Conservation (phyloP, 2,888 invertebrate species). For the Harmothoe impar region DNA sequence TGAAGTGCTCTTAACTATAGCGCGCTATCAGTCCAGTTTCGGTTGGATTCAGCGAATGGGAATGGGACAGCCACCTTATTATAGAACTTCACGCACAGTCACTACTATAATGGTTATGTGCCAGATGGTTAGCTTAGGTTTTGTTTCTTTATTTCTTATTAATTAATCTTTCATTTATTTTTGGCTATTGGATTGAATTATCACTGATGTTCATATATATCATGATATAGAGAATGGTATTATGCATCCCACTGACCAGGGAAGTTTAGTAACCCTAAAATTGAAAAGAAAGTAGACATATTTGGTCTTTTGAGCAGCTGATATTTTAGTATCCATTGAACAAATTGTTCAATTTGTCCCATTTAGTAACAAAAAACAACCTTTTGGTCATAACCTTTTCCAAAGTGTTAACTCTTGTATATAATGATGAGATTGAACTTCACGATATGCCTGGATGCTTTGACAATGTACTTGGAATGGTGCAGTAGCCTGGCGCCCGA, state of each 20-base stretch:
- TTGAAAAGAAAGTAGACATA: slow-evolving; percentile 12
- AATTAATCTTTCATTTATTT: neutral
- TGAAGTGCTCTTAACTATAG: slow-evolving; percentile 60
- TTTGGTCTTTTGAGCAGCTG: slow-evolving; percentile 48
- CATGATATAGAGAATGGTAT: slow-evolving; percentile 7
- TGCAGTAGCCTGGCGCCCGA: neutral
- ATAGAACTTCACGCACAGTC: slow-evolving; percentile 21
- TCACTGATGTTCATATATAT: slow-evolving; percentile 56
- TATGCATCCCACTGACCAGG: slow-evolving; percentile 16
- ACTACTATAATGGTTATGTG: slow-evolving; percentile 11
- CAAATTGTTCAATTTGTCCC: slow-evolving; percentile 32
- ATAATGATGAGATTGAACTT: slow-evolving; percentile 58
- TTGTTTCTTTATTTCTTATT: slow-evolving; percentile 43
- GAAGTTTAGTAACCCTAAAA: slow-evolving; percentile 32
- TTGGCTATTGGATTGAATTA: slow-evolving; percentile 53
- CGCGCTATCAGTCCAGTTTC: slow-evolving; percentile 50
- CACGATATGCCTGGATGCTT: slow-evolving; percentile 58
- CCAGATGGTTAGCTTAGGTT: slow-evolving; percentile 49
- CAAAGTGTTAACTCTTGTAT: slow-evolving; percentile 47
- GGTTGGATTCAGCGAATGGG: slow-evolving; percentile 52
- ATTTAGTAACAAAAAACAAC: neutral
- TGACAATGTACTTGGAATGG: slow-evolving; percentile 54
- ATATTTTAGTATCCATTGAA: slow-evolving; percentile 50
- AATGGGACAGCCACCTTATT: slow-evolving; percentile 49
- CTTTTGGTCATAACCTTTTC: neutral